A percentile compares a stretch with the other conserved stretches of the same genome.
Conservation (phyloP, 2,797 vertebrate species). For the Todus mexicanus region DNA sequence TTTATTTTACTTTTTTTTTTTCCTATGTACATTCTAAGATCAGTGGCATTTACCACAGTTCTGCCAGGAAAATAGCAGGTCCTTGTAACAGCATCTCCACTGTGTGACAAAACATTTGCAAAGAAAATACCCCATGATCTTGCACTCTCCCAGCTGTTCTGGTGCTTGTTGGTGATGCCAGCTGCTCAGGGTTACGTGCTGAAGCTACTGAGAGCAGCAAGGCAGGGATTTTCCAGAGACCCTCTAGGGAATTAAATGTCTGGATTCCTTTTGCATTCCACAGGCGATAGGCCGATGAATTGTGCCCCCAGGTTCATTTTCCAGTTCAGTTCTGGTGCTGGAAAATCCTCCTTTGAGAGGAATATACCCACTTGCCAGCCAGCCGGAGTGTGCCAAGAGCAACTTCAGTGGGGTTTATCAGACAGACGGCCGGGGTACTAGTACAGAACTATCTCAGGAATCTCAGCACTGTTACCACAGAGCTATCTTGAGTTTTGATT, state of each 20-base stretch:
- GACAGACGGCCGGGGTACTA: neutral
- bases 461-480: slow-evolving; percentile 12
- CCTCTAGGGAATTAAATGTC: slow-evolving; percentile 46
- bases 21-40: neutral
- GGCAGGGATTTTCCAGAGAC: slow-evolving; percentile 43
- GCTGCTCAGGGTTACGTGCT: neutral
- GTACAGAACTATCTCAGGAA: slow-evolving; percentile 14
- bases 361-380: neutral
- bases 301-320: slow-evolving; percentile 5
- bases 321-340: slow-evolving; percentile 1
- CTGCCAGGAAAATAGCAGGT: neutral
- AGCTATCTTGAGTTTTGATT: slow-evolving; percentile 10
- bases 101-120: neutral
- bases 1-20: neutral
- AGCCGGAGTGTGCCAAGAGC: neutral
- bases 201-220: neutral
- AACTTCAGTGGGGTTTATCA: neutral
- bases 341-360: neutral
- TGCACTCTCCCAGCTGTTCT: neutral
- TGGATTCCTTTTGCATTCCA: slow-evolving; percentile 55
- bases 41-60: neutral
- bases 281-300: neutral
- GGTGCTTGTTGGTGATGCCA: accelerated
- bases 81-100: neutral
- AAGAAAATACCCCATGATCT: neutral